A percentile compares a stretch with the other conserved stretches of the same genome.
These are phyloP conservation scores for Aptenodytes forsteri DNA, from an alignment of 2,113 vertebrate species.

Conservation along the genomic window DNA sequence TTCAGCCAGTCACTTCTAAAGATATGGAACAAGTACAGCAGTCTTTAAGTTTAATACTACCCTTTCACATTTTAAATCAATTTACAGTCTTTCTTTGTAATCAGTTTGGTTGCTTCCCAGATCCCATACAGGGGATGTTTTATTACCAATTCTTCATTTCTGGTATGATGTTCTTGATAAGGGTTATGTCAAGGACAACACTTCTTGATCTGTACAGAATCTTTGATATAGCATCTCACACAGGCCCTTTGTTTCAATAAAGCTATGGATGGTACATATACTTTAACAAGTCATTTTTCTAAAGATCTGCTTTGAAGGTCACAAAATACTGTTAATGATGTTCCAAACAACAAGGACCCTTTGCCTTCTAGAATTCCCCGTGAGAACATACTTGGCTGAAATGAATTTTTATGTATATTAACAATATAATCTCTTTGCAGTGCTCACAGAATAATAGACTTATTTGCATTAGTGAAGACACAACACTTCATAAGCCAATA, in stretches of 20 bases:
- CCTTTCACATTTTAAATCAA: constrained; percentile 63
- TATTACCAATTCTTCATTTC: constrained; percentile 47
- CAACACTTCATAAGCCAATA: constrained; percentile 22
- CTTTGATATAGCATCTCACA: constrained; percentile 11
- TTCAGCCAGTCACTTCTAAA: constrained; percentile 43
- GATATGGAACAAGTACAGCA: constrained; percentile 52
- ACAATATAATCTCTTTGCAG: background rate
- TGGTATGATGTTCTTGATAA: constrained; percentile 43
- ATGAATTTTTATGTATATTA: background rate
- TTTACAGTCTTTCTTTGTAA: constrained; percentile 55
- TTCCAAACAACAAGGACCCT: constrained; percentile 23
- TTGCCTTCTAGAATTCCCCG: constrained; percentile 2
- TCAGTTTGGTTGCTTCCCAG: constrained; percentile 56
- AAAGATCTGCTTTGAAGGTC: background rate
- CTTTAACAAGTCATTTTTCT: constrained; percentile 10
- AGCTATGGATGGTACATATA: background rate
- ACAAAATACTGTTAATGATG: constrained; percentile 19
- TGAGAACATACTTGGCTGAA: constrained; percentile 10
- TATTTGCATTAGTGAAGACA: constrained; percentile 12
- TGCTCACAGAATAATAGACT: background rate
- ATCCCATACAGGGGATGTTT: constrained; percentile 8
- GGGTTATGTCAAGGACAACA: constrained; percentile 18
- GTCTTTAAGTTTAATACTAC: constrained; percentile 36
- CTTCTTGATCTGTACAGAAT: background rate
- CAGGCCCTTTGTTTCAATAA: constrained; percentile 12